Percentiles rank a stretch among this genome's conserved stretches.
Evolutionary conservation across 2,888 invertebrate species (phyloP).

Genomic region (Stegana nigrithorax): DNA sequence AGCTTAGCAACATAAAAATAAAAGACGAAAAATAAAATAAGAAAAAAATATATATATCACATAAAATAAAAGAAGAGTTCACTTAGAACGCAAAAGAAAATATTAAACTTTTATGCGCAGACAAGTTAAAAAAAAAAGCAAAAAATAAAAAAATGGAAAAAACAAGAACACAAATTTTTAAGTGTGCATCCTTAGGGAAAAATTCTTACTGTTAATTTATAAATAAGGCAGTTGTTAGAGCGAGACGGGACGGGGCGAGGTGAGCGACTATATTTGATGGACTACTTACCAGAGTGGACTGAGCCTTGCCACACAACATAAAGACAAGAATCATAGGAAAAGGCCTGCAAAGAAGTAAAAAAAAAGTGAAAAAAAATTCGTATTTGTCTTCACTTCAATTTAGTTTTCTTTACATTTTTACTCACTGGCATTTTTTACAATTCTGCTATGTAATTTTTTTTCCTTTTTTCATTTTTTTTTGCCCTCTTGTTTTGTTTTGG

Average conservation of each 20-base stretch:
- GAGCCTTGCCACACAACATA: not conserved
- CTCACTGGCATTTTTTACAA: too few relatives aligned
- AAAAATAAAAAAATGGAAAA: too few relatives aligned
- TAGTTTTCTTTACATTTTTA: too few relatives aligned
- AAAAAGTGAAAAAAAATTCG: too few relatives aligned
- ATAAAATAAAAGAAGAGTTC: too few relatives aligned
- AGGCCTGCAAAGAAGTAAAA: too few relatives aligned
- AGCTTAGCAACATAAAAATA: not conserved
- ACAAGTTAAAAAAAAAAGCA: too few relatives aligned
- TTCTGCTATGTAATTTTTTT: not conserved
- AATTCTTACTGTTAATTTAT: slow-evolving; percentile 56
- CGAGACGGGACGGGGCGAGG: too few relatives aligned
- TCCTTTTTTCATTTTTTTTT: not conserved
- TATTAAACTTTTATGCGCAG: not conserved
- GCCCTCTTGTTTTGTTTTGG: not conserved
- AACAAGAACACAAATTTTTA: slow-evolving; percentile 32
- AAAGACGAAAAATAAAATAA: too few relatives aligned
- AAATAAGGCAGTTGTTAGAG: slow-evolving; percentile 47
- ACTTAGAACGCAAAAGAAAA: too few relatives aligned
- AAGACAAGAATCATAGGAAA: too few relatives aligned
- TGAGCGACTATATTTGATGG: not conserved
- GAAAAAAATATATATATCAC: too few relatives aligned
- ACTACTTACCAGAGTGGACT: not conserved
- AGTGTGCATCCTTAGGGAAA: slow-evolving; percentile 55
- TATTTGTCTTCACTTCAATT: not conserved